Base-by-base conservation (phyloP, 2,888 invertebrate species). In the Lagria hirta region DNA sequence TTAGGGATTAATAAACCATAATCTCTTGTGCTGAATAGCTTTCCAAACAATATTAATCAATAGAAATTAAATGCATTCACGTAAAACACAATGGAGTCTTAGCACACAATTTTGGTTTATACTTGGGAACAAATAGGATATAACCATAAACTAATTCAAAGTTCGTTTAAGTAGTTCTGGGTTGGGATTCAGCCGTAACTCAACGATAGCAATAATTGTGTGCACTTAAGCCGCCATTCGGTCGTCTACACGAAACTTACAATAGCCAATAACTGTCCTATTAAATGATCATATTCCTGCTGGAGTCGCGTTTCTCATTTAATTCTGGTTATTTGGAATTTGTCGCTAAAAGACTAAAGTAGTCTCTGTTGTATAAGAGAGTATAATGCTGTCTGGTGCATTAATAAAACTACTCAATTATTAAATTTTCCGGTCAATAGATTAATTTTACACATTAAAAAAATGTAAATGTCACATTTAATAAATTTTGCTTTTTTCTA, bases 91-190 rank as follows among this genome's bases (percentile, higher is more conserved):
- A 33, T 26, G 8, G 33, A 41, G 26, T 16, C 32, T 33, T 18
- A 32, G 32, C 32, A 18, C 14, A 32, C 41, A 30, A 41, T 32
- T 41, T 27, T 27, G 41, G 33, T 27, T 26, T 38, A 23, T 33
- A 29, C 27, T 41, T 33, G 41, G 33, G 41, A 33, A 33, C 27
- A 33, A 20, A 21, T 13, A 27, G 43, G 22, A 21, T 22, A 43
- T 43, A 43, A 43, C 29, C 43, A 18, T 43, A 43, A 43, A 43
- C 43, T 43, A 43, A 43, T 43, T 35, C 43, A 21, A 35, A 43
- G 35, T 43, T 43, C 28, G 34, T 24, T 43, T 35, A 43, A 43
- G 43, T 24, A 35, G 35, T 43, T 33, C 20, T 23, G 32, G 41
- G 18, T 15, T 23, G 32, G 41, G 18, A 33, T 23, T 29, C 23